Evolutionary conservation across 1,140 invertebrate genomes (phyloP).

Genomic region (Gonatopus flavifemur): DNA sequence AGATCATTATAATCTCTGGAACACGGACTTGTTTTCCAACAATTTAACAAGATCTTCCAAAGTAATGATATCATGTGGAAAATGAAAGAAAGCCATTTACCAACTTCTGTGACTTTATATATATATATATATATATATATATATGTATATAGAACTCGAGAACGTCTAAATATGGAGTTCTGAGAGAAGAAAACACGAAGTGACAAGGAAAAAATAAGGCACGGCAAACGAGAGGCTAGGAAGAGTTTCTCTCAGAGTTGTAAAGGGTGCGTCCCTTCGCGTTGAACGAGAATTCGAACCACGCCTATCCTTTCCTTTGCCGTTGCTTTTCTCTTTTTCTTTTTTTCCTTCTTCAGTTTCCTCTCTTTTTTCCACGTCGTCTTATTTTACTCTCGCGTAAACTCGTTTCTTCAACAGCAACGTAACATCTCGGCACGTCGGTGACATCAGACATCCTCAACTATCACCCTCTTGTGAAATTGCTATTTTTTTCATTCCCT

Average conservation of each 20-base stretch:
- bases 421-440: slow-evolving; percentile 33
- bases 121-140: too few relatives aligned
- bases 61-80: too few relatives aligned
- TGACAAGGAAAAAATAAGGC: too few relatives aligned
- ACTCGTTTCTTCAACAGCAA: slow-evolving; percentile 19
- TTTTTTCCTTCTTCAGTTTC: slow-evolving; percentile 1
- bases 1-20: too few relatives aligned
- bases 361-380: too few relatives aligned
- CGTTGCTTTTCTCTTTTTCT: background rate
- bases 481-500: slow-evolving; percentile 40
- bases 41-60: too few relatives aligned
- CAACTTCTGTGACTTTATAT: too few relatives aligned
- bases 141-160: too few relatives aligned
- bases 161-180: too few relatives aligned
- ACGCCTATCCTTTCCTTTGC: slow-evolving; percentile 34
- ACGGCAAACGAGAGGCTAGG: slow-evolving; percentile 20
- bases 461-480: slow-evolving; percentile 32
- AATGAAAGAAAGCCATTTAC: too few relatives aligned
- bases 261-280: slow-evolving; percentile 22
- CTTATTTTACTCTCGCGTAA: slow-evolving; percentile 5
- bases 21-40: too few relatives aligned
- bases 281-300: slow-evolving; percentile 39
- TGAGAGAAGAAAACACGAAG: slow-evolving; percentile 7
- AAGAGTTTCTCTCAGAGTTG: slow-evolving; percentile 29
- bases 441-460: slow-evolving; percentile 24